Evolutionary conservation across 2,113 vertebrate species (phyloP).

Genomic region (Pagrus major): DNA sequence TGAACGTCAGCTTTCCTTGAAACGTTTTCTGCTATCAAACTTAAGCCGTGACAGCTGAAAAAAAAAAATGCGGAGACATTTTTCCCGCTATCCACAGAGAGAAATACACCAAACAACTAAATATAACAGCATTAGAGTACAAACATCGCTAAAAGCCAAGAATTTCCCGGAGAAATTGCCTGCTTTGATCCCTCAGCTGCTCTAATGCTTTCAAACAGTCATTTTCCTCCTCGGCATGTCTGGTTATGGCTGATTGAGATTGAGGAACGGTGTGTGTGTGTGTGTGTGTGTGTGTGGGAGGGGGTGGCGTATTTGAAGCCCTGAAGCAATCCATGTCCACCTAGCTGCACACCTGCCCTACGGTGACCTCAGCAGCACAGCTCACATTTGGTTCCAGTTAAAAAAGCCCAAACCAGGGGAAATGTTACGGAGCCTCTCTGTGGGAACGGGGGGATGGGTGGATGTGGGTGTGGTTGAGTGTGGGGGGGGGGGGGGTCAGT

Average conservation of each 20-base stretch:
- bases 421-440: slow-evolving; percentile 62
- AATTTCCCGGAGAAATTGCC: slow-evolving; percentile 46
- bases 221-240: slow-evolving; percentile 69
- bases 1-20: slow-evolving; percentile 2
- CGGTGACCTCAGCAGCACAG: slow-evolving; percentile 72
- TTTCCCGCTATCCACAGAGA: slow-evolving; percentile 17
- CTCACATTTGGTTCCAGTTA: slow-evolving; percentile 82
- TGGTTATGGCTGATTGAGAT: slow-evolving; percentile 75
- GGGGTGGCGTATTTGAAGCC: slow-evolving; percentile 23
- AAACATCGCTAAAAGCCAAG: slow-evolving; percentile 27
- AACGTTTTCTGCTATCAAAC: slow-evolving; percentile 23
- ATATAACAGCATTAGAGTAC: slow-evolving; percentile 3
- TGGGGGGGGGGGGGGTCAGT: neutral
- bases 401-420: slow-evolving; percentile 54
- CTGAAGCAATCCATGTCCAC: slow-evolving; percentile 62
- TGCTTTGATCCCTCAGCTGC: slow-evolving; percentile 61
- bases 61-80: slow-evolving; percentile 38
- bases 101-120: slow-evolving; percentile 27
- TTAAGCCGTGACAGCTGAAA: slow-evolving; percentile 16
- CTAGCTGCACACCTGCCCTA: slow-evolving; percentile 78
- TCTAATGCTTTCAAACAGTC: slow-evolving; percentile 64
- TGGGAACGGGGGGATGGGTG: slow-evolving; percentile 51
- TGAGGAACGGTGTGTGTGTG: slow-evolving; percentile 26
- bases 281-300: neutral
- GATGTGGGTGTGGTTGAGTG: neutral